Conservation (phyloP, 2,113 vertebrate species). For the Scomber japonicus region DNA sequence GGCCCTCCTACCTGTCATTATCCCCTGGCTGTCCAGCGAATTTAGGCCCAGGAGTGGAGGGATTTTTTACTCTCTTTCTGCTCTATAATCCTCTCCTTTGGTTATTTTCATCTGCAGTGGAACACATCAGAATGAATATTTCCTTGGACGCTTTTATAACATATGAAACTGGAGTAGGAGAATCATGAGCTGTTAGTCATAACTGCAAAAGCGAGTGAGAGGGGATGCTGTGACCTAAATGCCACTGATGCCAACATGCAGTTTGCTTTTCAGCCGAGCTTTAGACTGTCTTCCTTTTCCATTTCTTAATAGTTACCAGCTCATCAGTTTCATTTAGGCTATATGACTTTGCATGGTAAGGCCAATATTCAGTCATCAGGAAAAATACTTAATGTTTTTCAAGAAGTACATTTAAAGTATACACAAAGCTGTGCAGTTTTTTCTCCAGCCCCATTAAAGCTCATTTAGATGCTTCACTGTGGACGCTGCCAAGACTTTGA, state of each 20-base stretch:
- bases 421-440: conserved; percentile 19
- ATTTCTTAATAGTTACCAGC: conserved; percentile 60
- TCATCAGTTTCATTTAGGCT: conserved; percentile 56
- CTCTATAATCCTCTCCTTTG: conserved; percentile 27
- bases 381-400: conserved; percentile 52
- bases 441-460: conserved; percentile 50
- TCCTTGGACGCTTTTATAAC: conserved; percentile 53
- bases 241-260: conserved; percentile 59
- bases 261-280: conserved; percentile 28
- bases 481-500: conserved; percentile 59
- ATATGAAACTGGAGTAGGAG: conserved; percentile 51
- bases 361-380: conserved; percentile 53
- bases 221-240: conserved; percentile 69
- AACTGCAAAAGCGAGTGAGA: conserved; percentile 33
- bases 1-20: conserved; percentile 33
- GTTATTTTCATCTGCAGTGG: conserved; percentile 44
- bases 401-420: conserved; percentile 50
- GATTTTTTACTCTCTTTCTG: conserved; percentile 29
- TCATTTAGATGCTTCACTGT: conserved; percentile 58
- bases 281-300: conserved; percentile 54
- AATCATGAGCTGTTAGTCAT: conserved; percentile 56
- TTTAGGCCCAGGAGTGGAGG: conserved; percentile 5
- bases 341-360: conserved; percentile 21
- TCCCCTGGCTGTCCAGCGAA: conserved; percentile 22
- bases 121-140: conserved; percentile 55